phyloP scores from a whole-genome alignment of 2,113 vertebrate species.

The Austrofundulus limnaeus region DNA sequence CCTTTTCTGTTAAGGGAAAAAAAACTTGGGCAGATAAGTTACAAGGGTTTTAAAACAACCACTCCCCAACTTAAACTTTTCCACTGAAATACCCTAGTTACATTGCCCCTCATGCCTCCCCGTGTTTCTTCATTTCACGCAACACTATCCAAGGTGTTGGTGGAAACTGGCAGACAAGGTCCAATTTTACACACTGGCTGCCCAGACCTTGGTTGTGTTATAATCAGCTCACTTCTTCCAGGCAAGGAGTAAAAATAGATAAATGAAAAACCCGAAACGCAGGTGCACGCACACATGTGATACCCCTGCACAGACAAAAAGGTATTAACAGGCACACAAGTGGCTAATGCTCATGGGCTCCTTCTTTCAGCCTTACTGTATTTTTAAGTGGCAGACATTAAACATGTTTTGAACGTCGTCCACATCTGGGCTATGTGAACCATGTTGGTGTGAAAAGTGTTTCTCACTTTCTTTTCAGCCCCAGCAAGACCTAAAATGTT shows the following conservation, averaged over 20 bases:
- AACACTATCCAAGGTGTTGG: constrained; percentile 54
- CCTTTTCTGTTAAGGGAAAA: constrained; percentile 27
- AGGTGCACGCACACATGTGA: neutral
- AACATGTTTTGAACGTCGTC: constrained; percentile 7
- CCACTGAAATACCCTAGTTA: constrained; percentile 15
- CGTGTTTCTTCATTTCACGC: constrained; percentile 60
- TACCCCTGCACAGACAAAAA: constrained; percentile 6
- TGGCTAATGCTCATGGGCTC: constrained; percentile 31
- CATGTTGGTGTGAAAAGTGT: constrained; percentile 3
- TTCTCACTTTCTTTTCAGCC: constrained; percentile 35
- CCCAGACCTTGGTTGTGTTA: constrained; percentile 35
- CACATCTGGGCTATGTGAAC: constrained; percentile 15
- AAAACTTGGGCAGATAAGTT: constrained; percentile 63
- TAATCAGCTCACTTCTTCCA: constrained; percentile 47
- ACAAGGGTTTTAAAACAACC: constrained; percentile 43
- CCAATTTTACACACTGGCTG: constrained; percentile 46
- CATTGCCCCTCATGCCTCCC: neutral
- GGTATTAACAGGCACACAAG: constrained; percentile 31
- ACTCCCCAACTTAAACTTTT: constrained; percentile 36
- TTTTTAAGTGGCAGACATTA: constrained; percentile 42
- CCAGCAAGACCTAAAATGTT: constrained; percentile 42
- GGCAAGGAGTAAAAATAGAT: constrained; percentile 1
- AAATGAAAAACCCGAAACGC: constrained; percentile 3
- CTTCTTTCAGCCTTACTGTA: constrained; percentile 14
- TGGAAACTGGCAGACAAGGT: constrained; percentile 25